Evolutionary conservation across 2,888 invertebrate genomes (phyloP).

Genomic region (Mamestra brassicae): DNA sequence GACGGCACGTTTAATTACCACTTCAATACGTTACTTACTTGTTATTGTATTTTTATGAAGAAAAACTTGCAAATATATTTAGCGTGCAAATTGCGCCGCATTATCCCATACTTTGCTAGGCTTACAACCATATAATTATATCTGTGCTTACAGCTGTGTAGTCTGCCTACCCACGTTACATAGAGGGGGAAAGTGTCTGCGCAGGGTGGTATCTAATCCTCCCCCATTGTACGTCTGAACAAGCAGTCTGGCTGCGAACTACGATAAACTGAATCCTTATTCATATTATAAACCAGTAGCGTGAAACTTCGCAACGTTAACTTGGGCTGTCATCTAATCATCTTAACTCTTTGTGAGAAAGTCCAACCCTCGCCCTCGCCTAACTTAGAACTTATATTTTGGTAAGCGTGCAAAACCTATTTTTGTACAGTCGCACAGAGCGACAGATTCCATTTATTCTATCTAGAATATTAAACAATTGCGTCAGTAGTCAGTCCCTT

Average conservation of each 20-base stretch:
- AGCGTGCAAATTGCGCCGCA: background rate
- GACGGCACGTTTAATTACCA: slow-evolving; percentile 52
- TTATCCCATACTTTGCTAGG: slow-evolving; percentile 1
- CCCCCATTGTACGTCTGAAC: slow-evolving; percentile 8
- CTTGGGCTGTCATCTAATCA: slow-evolving; percentile 10
- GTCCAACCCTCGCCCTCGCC: background rate
- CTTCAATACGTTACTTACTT: slow-evolving; percentile 33
- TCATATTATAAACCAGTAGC: slow-evolving; percentile 22
- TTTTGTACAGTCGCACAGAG: slow-evolving; percentile 15
- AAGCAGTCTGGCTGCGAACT: slow-evolving; percentile 23
- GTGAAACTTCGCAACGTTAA: slow-evolving; percentile 13
- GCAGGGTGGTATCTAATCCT: slow-evolving; percentile 14
- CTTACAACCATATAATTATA: too few species aligned
- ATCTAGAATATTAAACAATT: slow-evolving; percentile 58
- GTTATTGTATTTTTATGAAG: slow-evolving; percentile 26
- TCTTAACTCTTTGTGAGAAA: slow-evolving; percentile 25
- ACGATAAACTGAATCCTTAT: slow-evolving; percentile 34
- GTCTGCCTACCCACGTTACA: slow-evolving; percentile 1
- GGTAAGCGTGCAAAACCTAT: slow-evolving; percentile 17
- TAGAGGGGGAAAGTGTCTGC: slow-evolving; percentile 17
- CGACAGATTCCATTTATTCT: slow-evolving; percentile 43
- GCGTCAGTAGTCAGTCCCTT: slow-evolving; percentile 65
- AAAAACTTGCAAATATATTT: slow-evolving; percentile 30
- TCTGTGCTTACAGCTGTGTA: background rate
- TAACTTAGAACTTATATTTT: slow-evolving; percentile 24